Evolutionary conservation across 2,113 vertebrate species (phyloP).

Genomic region (Bos taurus): ARS-UCD2.0 NC_037329.1:72199001-72199500

Average conservation of each 20-base stretch:
- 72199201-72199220: too few species aligned
- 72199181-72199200: fast-evolving
- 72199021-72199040: slow-evolving; percentile 47
- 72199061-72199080: neutral
- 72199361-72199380: neutral
- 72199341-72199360: neutral
- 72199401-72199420: neutral
- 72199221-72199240: fast-evolving
- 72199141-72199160: neutral
- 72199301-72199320: neutral
- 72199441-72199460: neutral
- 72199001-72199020: slow-evolving; percentile 66
- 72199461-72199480: neutral
- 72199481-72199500: neutral
- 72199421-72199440: neutral
- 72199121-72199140: fast-evolving
- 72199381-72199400: neutral
- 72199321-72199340: neutral
- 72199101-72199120: fast-evolving
- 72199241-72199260: neutral
- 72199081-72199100: fast-evolving
- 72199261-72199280: neutral
- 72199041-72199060: neutral
- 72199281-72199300: neutral
- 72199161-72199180: neutral